phyloP scores from a whole-genome alignment of 2,797 vertebrate genomes.

The Xenops minutus region DNA sequence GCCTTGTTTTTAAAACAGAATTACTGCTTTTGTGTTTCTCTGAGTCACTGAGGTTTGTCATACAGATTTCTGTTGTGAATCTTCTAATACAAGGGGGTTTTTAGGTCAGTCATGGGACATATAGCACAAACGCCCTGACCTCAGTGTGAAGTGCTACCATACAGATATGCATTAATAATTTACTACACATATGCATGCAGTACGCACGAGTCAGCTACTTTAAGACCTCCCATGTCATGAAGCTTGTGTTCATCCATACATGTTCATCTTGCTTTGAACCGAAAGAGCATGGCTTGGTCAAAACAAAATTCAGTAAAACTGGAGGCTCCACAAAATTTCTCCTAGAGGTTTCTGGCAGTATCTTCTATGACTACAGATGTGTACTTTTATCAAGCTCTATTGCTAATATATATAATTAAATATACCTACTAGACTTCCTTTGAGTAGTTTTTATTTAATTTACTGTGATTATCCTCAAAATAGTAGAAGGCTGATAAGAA shows the following conservation, averaged over 20 bases:
- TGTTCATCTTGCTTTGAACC: not conserved
- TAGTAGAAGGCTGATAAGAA: not conserved
- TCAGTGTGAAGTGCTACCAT: not conserved
- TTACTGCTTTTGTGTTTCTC: not conserved
- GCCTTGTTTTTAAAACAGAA: not conserved
- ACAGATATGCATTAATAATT: not conserved
- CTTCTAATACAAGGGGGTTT: not conserved
- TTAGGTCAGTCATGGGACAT: not conserved
- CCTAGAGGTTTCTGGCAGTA: not conserved
- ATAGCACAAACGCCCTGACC: not conserved
- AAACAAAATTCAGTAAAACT: not conserved
- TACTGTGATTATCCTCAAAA: not conserved
- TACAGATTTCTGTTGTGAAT: not conserved
- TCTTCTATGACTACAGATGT: not conserved
- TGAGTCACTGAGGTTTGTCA: not conserved
- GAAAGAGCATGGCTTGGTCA: not conserved
- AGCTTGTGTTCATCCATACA: not conserved
- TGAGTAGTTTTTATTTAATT: constrained; percentile 28
- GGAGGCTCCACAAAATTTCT: not conserved
- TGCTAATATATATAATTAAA: not conserved
- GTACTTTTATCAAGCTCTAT: not conserved
- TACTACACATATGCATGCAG: not conserved
- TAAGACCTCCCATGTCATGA: not conserved
- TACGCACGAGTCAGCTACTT: not conserved
- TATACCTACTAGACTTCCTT: not conserved